A percentile compares a stretch with the other conserved stretches of the same genome.
phyloP scores from a whole-genome alignment of 2,888 invertebrate species.

The Drosophila formosana region DNA sequence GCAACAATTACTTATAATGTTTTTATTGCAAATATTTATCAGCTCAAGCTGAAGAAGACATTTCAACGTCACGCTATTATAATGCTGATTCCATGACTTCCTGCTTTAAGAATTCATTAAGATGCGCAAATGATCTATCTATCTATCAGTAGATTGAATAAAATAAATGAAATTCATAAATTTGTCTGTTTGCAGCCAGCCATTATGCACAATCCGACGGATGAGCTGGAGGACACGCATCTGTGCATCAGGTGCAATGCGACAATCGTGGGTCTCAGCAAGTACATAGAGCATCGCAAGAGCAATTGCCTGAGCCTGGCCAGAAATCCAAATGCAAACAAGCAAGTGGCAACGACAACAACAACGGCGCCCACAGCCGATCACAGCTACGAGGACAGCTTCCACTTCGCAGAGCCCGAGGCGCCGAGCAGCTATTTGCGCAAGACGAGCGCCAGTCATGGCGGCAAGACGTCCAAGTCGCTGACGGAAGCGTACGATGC shows the following conservation, averaged over 20 bases:
- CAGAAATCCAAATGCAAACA: background rate
- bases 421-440: slow-evolving; percentile 66
- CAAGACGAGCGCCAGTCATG: slow-evolving; percentile 73
- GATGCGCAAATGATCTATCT: too few relatives aligned
- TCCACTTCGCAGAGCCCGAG: slow-evolving; percentile 77
- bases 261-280: slow-evolving; percentile 93
- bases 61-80: too few relatives aligned
- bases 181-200: background rate
- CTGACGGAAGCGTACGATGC: slow-evolving; percentile 85
- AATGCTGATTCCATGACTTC: too few relatives aligned
- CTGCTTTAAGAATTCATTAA: too few relatives aligned
- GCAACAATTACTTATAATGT: too few relatives aligned
- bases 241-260: slow-evolving; percentile 94
- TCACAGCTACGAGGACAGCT: slow-evolving; percentile 75
- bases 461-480: slow-evolving; percentile 80
- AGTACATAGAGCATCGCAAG: slow-evolving; percentile 94
- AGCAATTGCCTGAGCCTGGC: slow-evolving; percentile 86
- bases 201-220: slow-evolving; percentile 27
- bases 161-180: too few relatives aligned
- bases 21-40: too few relatives aligned
- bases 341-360: slow-evolving; percentile 6
- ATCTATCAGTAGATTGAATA: too few relatives aligned
- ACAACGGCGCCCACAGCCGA: slow-evolving; percentile 63
- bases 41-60: too few relatives aligned
- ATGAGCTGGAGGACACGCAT: slow-evolving; percentile 92